Percentiles rank a stretch among this genome's conserved stretches.
These are phyloP conservation scores for Characodon lateralis DNA, from an alignment of 2,797 vertebrate genomes.

Conservation along the genomic window DNA sequence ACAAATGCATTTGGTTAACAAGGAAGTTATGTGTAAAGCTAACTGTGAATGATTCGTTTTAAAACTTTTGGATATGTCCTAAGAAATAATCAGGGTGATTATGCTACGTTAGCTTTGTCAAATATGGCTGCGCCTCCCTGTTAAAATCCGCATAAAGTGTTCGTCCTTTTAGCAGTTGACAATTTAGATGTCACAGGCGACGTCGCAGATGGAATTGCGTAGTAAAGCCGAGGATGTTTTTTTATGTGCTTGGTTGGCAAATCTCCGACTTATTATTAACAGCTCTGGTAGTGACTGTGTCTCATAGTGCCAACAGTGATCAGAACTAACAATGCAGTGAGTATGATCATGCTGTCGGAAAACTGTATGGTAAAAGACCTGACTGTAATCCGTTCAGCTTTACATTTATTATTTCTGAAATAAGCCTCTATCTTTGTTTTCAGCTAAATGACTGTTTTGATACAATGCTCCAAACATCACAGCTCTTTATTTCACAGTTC, in stretches of 20 bases:
- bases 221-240: neutral
- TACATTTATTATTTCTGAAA: neutral
- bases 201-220: neutral
- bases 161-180: neutral
- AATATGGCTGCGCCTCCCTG: neutral
- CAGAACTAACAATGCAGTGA: neutral
- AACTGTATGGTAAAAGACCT: neutral
- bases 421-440: neutral
- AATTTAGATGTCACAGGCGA: neutral
- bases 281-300: neutral
- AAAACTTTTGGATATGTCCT: slow-evolving; percentile 18
- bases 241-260: neutral
- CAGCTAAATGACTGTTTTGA: neutral
- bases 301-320: neutral
- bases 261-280: neutral
- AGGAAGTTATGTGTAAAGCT: slow-evolving; percentile 4
- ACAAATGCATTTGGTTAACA: slow-evolving; percentile 14
- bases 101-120: slow-evolving; percentile 9
- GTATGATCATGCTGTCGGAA: neutral
- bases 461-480: no score
- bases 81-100: slow-evolving; percentile 16
- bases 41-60: slow-evolving; percentile 24
- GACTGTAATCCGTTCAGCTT: neutral
- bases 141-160: slow-evolving; percentile 4
- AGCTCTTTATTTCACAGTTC: no score